Percentiles rank a stretch among this genome's conserved stretches.
These are phyloP conservation scores for Aldabrachelys gigantea DNA, from an alignment of 2,113 vertebrate species.

Conservation along the genomic window DNA sequence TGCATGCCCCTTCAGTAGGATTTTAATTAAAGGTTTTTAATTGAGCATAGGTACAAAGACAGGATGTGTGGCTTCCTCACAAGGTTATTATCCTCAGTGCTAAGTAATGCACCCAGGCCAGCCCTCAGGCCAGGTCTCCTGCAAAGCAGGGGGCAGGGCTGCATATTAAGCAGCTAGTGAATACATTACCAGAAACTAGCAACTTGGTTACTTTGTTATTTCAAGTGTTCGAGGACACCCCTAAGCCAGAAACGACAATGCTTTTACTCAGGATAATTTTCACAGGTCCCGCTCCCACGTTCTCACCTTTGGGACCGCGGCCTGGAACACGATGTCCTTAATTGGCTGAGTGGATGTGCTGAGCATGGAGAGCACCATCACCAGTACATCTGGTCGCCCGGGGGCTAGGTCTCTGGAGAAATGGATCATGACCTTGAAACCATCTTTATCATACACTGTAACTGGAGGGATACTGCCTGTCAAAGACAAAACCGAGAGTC, in stretches of 20 bases:
- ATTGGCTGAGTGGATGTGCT: slow-evolving; percentile 85
- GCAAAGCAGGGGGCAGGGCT: neutral
- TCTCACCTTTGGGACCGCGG: slow-evolving; percentile 89
- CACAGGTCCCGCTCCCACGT: neutral
- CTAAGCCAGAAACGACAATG: neutral
- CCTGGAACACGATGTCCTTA: slow-evolving; percentile 84
- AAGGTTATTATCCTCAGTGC: neutral
- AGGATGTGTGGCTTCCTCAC: neutral
- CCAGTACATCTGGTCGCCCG: slow-evolving; percentile 78
- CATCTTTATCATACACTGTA: slow-evolving; percentile 79
- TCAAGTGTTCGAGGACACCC: neutral
- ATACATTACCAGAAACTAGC: neutral
- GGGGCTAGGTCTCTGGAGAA: slow-evolving; percentile 80
- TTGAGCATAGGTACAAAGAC: neutral
- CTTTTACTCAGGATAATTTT: neutral
- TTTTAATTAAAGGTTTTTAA: neutral
- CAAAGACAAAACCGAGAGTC: neutral
- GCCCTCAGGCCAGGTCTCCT: neutral
- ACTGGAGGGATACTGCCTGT: slow-evolving; percentile 84
- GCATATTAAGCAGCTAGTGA: neutral
- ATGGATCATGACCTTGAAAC: slow-evolving; percentile 87
- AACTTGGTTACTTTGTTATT: fast-evolving
- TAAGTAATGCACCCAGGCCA: neutral
- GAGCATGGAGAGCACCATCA: slow-evolving; percentile 86
- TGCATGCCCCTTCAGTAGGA: neutral